These are phyloP conservation scores for Neuroterus valhalla DNA, from an alignment of 1,140 invertebrate species.

Conservation along the genomic window DNA sequence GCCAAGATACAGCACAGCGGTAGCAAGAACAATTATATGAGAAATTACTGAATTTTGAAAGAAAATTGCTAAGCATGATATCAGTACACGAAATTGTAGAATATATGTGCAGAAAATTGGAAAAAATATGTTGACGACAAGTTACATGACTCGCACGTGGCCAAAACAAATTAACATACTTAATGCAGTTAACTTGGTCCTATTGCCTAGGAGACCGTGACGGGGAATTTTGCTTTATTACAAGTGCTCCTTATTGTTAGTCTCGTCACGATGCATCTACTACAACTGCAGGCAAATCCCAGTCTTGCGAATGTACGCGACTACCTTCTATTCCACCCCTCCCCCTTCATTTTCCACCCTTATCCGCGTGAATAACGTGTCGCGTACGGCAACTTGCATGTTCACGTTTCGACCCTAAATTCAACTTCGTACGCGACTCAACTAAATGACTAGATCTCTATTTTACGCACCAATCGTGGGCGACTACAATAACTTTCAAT, in stretches of 20 bases:
- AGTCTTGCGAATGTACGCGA: neutral
- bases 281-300: slow-evolving; percentile 10
- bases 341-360: neutral
- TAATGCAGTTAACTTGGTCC: neutral
- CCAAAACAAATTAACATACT: neutral
- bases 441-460: neutral
- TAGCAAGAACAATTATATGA: no score
- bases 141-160: neutral
- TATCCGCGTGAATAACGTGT: slow-evolving; percentile 3
- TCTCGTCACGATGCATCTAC: slow-evolving; percentile 6
- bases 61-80: no score
- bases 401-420: slow-evolving; percentile 18
- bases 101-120: no score
- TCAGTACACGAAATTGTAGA: no score
- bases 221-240: slow-evolving; percentile 3
- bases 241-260: neutral
- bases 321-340: neutral
- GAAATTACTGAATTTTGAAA: no score
- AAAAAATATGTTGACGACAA: no score
- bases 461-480: neutral
- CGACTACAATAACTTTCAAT: neutral
- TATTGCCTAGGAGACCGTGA: neutral
- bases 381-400: slow-evolving; percentile 10
- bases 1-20: no score
- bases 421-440: neutral